Conservation (phyloP, 2,888 invertebrate genomes). For the Glomeris marginata region DNA sequence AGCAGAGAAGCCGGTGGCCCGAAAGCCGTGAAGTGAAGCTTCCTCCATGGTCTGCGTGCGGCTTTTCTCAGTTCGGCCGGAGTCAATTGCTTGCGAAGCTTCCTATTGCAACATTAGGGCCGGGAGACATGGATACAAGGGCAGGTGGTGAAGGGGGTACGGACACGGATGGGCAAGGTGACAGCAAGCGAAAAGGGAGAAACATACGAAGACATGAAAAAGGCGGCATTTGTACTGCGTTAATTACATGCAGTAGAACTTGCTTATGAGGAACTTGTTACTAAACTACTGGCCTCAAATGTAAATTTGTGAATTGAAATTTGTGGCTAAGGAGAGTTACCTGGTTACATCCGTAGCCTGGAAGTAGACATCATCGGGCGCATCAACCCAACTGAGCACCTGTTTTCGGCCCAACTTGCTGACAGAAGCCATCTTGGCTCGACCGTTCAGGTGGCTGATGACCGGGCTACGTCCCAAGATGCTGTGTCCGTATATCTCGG, state of each 20-base stretch:
- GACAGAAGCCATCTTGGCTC: slow-evolving; percentile 64
- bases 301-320: too few species aligned
- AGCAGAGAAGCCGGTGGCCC: too few species aligned
- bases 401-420: slow-evolving; percentile 63
- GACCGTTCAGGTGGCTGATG: slow-evolving; percentile 52
- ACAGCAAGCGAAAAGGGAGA: too few species aligned
- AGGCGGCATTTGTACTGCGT: too few species aligned
- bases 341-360: slow-evolving; percentile 78
- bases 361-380: slow-evolving; percentile 93
- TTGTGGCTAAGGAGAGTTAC: slow-evolving; percentile 39
- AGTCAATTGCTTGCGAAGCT: slow-evolving; percentile 64
- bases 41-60: slow-evolving; percentile 61
- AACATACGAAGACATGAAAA: too few species aligned
- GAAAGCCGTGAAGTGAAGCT: slow-evolving; percentile 10
- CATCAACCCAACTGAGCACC: slow-evolving; percentile 96
- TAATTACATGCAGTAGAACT: too few species aligned
- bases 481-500: slow-evolving; percentile 16
- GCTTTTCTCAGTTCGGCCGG: slow-evolving; percentile 63
- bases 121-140: neutral
- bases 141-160: too few species aligned
- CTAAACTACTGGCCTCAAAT: too few species aligned
- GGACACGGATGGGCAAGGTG: too few species aligned
- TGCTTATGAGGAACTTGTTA: too few species aligned
- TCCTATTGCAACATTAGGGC: slow-evolving; percentile 39
- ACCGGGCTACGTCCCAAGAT: slow-evolving; percentile 25